Evolutionary conservation across 2,888 invertebrate species (phyloP), one percentile per base, ranked within the genome.

Genomic region (Crossocerus cetratus): DNA sequence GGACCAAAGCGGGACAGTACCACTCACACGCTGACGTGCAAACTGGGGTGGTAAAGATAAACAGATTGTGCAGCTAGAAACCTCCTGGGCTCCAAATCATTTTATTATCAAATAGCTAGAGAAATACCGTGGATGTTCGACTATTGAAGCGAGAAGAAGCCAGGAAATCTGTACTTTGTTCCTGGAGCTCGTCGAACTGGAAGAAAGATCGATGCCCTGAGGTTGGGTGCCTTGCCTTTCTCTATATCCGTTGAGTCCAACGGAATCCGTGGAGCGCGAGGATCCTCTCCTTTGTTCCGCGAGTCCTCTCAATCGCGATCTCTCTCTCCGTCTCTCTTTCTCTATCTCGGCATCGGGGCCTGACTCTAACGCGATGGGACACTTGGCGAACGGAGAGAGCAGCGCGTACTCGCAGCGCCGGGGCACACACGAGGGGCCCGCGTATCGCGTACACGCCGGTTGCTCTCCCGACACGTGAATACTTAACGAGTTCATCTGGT

Each of bases 301-400:
- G 66, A 53, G 20, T 65, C 53, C 16, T 49, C 49, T 57, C 23
- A 53, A 23, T 65, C 59, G 65, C 32, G 3, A 32, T 8, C 32
- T 32, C 32, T 32, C 32, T 2, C 32, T 32, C 32, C 8, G 3
- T 32, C 32, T 32, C 32, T 32, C 11, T 32, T 11, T 32, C 32
- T 3, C 32, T 32, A 0, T 2, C 2, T 58, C 45, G 67, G 64
- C 67, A 56, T 67, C 67, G 69, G 56, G 11, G 64, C 58, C 44
- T 49, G 23, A 74, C 11, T 71, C 71, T 83, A 79, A 82, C 78
- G 69, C 54, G 74, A 72, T 49, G 69, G 62, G 83, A 83, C 83
- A 71, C 54, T 60, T 53, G 60, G 61, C 49, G 32, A 32, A 32
- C 68, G 57, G 61, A 23, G 66, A 18, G 44, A 32, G 60, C 20